These are phyloP conservation scores for human (Homo sapiens) DNA, from an alignment of 2,113 vertebrate genomes.

Conservation along the genomic window DNA sequence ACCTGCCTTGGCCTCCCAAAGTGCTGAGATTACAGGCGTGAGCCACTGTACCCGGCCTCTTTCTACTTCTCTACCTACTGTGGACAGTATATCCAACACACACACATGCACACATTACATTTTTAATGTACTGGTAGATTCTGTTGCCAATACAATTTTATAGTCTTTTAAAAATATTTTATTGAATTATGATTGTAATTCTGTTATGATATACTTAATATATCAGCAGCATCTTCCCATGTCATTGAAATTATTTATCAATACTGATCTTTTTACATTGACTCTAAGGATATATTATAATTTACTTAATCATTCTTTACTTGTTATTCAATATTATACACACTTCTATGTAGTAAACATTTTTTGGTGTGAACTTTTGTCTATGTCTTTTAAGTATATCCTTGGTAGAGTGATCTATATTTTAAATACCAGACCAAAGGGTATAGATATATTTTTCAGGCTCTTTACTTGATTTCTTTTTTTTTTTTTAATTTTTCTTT, in stretches of 20 bases:
- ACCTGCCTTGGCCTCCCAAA: too few relatives aligned
- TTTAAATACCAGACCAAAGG: background rate
- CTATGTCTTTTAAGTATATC: background rate
- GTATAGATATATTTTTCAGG: background rate
- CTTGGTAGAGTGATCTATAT: background rate
- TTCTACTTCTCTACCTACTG: background rate
- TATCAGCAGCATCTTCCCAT: background rate
- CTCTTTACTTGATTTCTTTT: background rate
- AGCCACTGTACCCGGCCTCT: too few relatives aligned
- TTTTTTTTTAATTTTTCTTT: too few relatives aligned
- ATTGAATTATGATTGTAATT: background rate
- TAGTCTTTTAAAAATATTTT: background rate
- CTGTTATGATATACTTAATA: background rate
- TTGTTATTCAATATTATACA: background rate
- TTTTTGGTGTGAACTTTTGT: slow-evolving; percentile 18
- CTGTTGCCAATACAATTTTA: background rate
- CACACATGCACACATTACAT: background rate
- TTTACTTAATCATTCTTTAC: background rate
- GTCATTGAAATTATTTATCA: slow-evolving; percentile 8
- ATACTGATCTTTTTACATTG: background rate
- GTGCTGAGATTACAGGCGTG: too few relatives aligned
- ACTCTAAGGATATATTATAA: background rate
- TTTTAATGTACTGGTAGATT: background rate
- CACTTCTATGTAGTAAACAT: background rate
- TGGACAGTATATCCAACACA: background rate